phyloP scores from a whole-genome alignment of 1,140 invertebrate species.

The Acromyrmex charruanus region DNA sequence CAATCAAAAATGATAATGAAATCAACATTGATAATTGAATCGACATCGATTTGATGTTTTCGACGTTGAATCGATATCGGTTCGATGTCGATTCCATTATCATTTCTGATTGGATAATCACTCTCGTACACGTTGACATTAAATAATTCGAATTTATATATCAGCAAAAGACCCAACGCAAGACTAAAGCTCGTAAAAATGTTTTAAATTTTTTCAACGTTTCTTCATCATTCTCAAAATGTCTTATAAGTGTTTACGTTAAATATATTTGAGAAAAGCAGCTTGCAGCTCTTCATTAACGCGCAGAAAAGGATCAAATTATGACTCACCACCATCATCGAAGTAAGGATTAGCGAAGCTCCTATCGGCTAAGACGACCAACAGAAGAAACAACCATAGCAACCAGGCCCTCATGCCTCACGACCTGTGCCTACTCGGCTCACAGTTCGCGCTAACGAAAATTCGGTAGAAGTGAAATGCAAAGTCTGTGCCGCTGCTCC shows the following conservation, averaged over 20 bases:
- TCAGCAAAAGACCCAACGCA: not conserved
- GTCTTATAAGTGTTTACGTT: no score
- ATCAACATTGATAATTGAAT: no score
- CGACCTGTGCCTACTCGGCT: conserved; percentile 26
- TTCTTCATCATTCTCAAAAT: not conserved
- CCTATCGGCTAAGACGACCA: conserved; percentile 72
- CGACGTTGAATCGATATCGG: no score
- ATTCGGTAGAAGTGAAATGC: not conserved
- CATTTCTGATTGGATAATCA: no score
- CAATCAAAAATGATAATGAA: no score
- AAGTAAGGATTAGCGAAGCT: conserved; percentile 76
- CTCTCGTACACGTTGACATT: not conserved
- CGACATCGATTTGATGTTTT: no score
- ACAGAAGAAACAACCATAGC: conserved; percentile 71
- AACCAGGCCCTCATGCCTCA: conserved; percentile 75
- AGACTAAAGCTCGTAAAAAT: not conserved
- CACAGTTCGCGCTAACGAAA: conserved; percentile 3
- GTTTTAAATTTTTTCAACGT: not conserved
- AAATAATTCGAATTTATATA: not conserved
- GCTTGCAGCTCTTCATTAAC: not conserved
- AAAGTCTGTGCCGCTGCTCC: conserved; percentile 36
- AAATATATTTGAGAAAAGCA: not conserved
- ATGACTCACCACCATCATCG: conserved; percentile 80
- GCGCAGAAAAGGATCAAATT: not conserved
- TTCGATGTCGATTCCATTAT: no score